Percentiles rank a stretch among this genome's conserved stretches.
Evolutionary conservation across 2,113 vertebrate genomes (phyloP).

Genomic region (Chaenogobius annularis): DNA sequence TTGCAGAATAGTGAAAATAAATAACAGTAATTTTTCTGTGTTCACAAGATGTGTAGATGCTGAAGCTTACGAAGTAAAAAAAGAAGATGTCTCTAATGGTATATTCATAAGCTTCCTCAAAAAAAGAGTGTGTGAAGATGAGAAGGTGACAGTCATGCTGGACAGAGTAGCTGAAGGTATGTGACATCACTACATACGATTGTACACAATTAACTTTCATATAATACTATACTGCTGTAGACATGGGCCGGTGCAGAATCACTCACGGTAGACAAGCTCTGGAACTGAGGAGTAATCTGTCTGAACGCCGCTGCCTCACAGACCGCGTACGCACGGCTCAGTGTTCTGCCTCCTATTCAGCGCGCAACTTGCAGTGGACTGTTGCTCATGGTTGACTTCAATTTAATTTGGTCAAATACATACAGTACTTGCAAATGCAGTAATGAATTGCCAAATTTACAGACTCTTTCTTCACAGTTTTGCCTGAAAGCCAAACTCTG

Average conservation of each 20-base stretch:
- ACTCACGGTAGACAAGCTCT: slow-evolving; percentile 83
- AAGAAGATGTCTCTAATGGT: slow-evolving; percentile 80
- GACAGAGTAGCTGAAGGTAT: slow-evolving; percentile 86
- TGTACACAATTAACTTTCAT: background rate
- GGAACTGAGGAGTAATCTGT: slow-evolving; percentile 88
- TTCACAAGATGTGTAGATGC: slow-evolving; percentile 81
- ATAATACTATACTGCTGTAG: slow-evolving; percentile 50
- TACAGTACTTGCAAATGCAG: background rate
- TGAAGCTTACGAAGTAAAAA: slow-evolving; percentile 84
- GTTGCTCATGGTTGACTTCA: slow-evolving; percentile 78
- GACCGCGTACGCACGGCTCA: slow-evolving; percentile 69
- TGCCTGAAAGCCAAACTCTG: slow-evolving; percentile 76
- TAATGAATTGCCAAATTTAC: background rate
- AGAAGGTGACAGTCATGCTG: slow-evolving; percentile 87
- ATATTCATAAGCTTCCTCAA: slow-evolving; percentile 86
- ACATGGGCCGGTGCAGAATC: slow-evolving; percentile 85
- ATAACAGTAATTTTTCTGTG: background rate
- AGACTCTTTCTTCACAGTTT: slow-evolving; percentile 57
- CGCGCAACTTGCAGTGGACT: slow-evolving; percentile 86
- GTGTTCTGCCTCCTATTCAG: slow-evolving; percentile 70
- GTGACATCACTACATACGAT: background rate
- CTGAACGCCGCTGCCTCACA: slow-evolving; percentile 81
- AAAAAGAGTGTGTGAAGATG: slow-evolving; percentile 79
- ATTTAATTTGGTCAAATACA: background rate
- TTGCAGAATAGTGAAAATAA: background rate